Base-by-base conservation (phyloP, 2,888 invertebrate species). In the Biston betularia region DNA sequence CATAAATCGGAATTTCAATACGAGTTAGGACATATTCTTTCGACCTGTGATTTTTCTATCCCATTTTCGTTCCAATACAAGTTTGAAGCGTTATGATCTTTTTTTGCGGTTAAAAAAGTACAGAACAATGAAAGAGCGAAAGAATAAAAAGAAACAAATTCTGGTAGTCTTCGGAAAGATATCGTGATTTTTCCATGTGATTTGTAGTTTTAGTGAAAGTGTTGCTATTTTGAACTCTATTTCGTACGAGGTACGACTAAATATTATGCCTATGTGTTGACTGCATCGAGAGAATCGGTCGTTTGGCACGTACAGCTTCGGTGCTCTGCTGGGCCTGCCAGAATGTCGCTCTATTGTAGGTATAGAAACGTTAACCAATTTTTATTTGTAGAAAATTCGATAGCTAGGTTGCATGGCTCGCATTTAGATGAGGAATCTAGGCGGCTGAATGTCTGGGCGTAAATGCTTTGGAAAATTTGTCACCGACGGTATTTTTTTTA, bases 271-370 rank as follows among this genome's bases (percentile, higher is more conserved):
- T 52, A 65, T 49, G 66, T 58, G 63, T 71, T 61, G 49, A 46
- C 35, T 66, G 68, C 63, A 61, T 24, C 48, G 66, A 68, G 65
- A 65, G 65, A 69, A 70, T 70, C 76, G 83, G 79, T 77, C 81
- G 84, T 87, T 87, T 85, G 88, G 86, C 88, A 88, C 87, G 82
- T 71, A 65, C 70, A 57, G 40, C 54, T 45, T 77, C 72, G 74
- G 75, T 78, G 72, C 70, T 74, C 42, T 59, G 63, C 55, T 46
- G 59, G 50, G 74, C 76, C 79, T 78, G 80, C 82, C 80, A 80
- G 76, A 79, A 80, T 76, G 83, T 83, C 82, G 80, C 75, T 79
- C 81, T 76, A 82, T 85, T 85, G 84, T 83, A 63, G 66, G 40
- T 67, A 79, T 79, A 74, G 72, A 76, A 82, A 81, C 80, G 79